phyloP scores from a whole-genome alignment of 2,888 invertebrate species.

The Megalurothrips usitatus region DNA sequence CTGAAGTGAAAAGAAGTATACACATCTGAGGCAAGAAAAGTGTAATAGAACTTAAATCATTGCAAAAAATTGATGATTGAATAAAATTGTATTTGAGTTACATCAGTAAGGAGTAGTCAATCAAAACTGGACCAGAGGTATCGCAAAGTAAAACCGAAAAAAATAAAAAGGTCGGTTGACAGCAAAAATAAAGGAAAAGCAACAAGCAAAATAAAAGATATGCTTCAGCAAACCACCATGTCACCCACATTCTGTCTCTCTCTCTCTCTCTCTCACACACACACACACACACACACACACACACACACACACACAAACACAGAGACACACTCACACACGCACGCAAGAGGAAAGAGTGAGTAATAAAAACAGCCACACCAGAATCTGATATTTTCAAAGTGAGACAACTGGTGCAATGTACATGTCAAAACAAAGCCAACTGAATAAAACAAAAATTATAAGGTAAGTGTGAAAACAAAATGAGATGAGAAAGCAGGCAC shows the following conservation, averaged over 20 bases:
- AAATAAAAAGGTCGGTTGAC: no score
- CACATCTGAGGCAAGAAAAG: neutral
- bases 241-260: no score
- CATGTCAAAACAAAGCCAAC: neutral
- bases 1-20: neutral
- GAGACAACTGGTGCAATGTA: neutral
- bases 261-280: no score
- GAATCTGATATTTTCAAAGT: neutral
- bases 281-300: no score
- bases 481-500: neutral
- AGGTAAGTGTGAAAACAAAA: neutral
- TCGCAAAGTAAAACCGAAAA: neutral
- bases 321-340: no score
- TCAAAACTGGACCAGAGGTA: neutral
- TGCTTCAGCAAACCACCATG: no score
- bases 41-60: neutral
- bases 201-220: no score
- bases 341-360: no score
- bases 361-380: neutral
- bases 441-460: constrained; percentile 11
- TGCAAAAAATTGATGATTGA: neutral
- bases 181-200: no score
- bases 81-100: neutral
- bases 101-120: no score
- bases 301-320: no score